Evolutionary conservation across 1,140 invertebrate genomes (phyloP).

Genomic region (Drosophila orosa): DNA sequence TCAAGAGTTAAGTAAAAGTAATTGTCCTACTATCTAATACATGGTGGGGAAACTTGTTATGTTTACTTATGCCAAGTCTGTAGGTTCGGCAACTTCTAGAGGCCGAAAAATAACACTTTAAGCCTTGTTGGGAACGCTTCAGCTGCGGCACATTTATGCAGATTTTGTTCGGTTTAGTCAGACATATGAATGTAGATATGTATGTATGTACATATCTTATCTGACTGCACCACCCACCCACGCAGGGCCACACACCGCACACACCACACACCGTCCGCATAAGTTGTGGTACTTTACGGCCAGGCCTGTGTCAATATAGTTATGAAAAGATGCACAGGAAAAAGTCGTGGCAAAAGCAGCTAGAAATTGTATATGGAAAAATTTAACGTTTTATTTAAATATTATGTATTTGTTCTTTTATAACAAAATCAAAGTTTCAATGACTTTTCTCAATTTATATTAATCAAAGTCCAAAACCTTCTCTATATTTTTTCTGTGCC

Average conservation of each 20-base stretch:
- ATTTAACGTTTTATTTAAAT: neutral
- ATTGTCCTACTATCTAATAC: neutral
- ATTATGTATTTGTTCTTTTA: neutral
- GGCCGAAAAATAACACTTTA: conserved; percentile 23
- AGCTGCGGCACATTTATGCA: conserved; percentile 52
- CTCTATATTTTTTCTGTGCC: neutral
- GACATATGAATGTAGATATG: conserved; percentile 6
- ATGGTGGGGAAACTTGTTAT: conserved; percentile 1
- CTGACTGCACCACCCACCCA: conserved; percentile 58
- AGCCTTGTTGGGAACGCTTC: conserved; percentile 37
- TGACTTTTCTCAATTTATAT: neutral
- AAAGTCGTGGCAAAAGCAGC: neutral
- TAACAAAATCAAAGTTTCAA: neutral
- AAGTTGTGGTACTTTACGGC: conserved; percentile 43
- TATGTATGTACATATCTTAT: conserved; percentile 47
- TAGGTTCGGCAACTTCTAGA: conserved; percentile 28
- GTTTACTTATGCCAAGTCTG: conserved; percentile 9
- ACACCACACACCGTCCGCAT: conserved; percentile 26
- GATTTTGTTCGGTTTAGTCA: conserved; percentile 51
- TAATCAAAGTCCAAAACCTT: neutral
- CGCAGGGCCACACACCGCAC: conserved; percentile 15
- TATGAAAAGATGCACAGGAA: conserved; percentile 32
- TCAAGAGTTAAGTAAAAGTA: too few relatives aligned
- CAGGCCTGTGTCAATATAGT: conserved; percentile 43
- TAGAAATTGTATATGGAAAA: neutral